phyloP scores from a whole-genome alignment of 2,888 invertebrate genomes.

The Hipparchia semele region DNA sequence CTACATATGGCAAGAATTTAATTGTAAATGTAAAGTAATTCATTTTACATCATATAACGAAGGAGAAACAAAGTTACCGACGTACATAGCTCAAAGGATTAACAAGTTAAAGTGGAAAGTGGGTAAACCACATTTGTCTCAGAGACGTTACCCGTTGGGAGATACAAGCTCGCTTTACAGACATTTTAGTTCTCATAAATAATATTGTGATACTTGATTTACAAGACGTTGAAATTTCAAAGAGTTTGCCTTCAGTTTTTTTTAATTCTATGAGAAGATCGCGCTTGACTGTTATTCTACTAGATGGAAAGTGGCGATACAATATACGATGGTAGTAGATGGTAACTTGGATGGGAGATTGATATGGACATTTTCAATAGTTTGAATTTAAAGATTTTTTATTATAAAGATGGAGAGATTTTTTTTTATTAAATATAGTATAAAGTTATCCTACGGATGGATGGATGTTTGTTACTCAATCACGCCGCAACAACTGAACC shows the following conservation, averaged over 20 bases:
- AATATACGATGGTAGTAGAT: no score
- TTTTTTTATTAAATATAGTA: no score
- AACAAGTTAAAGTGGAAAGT: constrained; percentile 8
- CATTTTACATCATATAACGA: neutral
- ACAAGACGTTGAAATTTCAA: neutral
- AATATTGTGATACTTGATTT: neutral
- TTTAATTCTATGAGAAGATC: no score
- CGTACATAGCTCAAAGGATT: constrained; percentile 1
- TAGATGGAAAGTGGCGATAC: no score
- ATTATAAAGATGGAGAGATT: no score
- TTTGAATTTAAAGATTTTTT: no score
- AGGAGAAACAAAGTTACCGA: constrained; percentile 1
- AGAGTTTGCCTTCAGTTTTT: neutral
- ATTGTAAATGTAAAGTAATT: neutral
- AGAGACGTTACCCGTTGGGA: neutral
- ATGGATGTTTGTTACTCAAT: no score
- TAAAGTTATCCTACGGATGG: no score
- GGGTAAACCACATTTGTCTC: constrained; percentile 5
- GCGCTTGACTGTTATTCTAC: no score
- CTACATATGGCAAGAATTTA: neutral
- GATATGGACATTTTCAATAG: no score
- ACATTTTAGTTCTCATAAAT: neutral
- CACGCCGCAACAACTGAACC: no score
- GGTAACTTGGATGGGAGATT: no score
- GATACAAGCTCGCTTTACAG: neutral